Conservation (phyloP, 2,797 vertebrate genomes). For the Hippocampus kuda region DNA sequence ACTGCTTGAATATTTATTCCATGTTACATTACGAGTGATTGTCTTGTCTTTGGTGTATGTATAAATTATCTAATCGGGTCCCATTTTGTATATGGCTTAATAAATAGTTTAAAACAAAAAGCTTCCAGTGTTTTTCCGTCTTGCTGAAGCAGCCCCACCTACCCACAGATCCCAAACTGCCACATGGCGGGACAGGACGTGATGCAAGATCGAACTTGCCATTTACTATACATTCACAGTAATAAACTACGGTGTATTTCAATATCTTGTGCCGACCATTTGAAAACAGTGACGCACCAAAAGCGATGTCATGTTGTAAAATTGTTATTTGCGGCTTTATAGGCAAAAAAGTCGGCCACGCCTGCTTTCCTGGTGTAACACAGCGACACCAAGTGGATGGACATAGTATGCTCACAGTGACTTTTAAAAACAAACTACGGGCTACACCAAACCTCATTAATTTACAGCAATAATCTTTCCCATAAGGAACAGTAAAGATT, state of each 20-base stretch:
- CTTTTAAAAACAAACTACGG: no score
- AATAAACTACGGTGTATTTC: neutral
- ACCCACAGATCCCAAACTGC: neutral
- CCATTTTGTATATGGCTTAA: slow-evolving; percentile 57
- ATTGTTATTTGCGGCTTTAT: neutral
- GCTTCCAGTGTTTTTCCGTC: neutral
- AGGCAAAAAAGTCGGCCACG: no score
- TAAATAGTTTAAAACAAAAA: slow-evolving; percentile 55
- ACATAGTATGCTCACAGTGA: no score
- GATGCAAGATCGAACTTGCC: no score
- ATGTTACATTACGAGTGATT: slow-evolving; percentile 39
- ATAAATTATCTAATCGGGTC: slow-evolving; percentile 41
- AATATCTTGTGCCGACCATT: neutral
- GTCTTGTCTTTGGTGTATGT: slow-evolving; percentile 31
- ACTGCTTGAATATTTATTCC: slow-evolving; percentile 49
- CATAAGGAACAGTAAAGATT: no score
- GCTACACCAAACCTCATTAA: no score
- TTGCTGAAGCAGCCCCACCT: slow-evolving; percentile 10
- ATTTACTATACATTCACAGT: no score
- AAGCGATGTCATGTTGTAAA: neutral
- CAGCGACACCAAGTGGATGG: no score
- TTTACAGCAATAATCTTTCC: no score
- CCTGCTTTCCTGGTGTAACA: no score
- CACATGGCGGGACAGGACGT: no score
- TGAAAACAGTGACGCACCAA: neutral